Conservation (phyloP, 2,888 invertebrate genomes). For the Synanthedon myopaeformis region DNA sequence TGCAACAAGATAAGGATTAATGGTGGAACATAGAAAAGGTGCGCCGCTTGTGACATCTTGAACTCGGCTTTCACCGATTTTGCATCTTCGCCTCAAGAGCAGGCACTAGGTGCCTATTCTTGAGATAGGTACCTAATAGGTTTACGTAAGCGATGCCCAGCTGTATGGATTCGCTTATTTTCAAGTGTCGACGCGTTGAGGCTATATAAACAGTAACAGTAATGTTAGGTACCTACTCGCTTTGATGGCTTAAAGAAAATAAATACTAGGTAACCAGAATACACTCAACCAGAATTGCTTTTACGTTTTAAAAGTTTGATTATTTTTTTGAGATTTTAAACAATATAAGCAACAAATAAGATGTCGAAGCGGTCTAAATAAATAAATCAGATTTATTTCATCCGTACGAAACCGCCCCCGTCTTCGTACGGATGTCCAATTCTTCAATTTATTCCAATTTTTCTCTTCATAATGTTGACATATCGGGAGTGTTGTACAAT, state of each 20-base stretch:
- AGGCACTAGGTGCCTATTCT: slow-evolving; percentile 14
- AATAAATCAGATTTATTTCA: too few species aligned
- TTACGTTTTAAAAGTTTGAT: too few species aligned
- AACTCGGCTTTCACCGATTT: slow-evolving; percentile 53
- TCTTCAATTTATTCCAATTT: too few species aligned
- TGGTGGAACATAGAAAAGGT: slow-evolving; percentile 15
- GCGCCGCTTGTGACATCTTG: slow-evolving; percentile 46
- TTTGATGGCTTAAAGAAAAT: not conserved
- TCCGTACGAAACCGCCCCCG: too few species aligned
- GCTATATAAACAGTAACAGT: slow-evolving; percentile 1
- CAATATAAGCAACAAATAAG: too few species aligned
- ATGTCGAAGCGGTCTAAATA: too few species aligned
- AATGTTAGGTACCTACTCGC: not conserved
- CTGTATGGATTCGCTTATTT: slow-evolving; percentile 4
- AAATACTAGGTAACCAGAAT: too few species aligned
- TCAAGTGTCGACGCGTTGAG: not conserved
- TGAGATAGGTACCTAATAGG: slow-evolving; percentile 9
- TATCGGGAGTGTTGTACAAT: too few species aligned
- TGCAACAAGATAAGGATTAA: slow-evolving; percentile 37
- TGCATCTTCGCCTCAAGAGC: slow-evolving; percentile 20
- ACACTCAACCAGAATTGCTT: too few species aligned
- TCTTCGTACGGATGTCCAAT: too few species aligned
- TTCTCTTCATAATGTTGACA: too few species aligned
- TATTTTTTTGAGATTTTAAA: too few species aligned
- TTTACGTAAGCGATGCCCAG: not conserved